These are phyloP conservation scores for Dermatemys mawii DNA, from an alignment of 2,113 vertebrate species.

Conservation along the genomic window DNA sequence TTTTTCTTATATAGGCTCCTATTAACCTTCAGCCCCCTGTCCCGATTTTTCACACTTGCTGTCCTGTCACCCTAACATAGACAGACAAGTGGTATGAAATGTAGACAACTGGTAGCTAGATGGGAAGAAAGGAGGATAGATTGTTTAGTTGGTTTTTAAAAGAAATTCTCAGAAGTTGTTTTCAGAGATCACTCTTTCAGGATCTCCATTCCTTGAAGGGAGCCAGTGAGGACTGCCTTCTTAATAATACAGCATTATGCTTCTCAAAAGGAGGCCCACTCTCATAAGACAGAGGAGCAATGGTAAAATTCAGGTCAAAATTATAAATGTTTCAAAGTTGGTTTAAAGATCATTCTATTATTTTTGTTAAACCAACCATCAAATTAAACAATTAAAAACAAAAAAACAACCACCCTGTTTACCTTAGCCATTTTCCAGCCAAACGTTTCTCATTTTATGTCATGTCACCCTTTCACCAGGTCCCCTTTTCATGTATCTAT, in stretches of 20 bases:
- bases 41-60: too few species aligned
- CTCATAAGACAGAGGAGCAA: background rate
- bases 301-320: background rate
- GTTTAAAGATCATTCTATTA: background rate
- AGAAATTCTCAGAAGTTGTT: background rate
- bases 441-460: accelerated
- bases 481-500: background rate
- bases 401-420: background rate
- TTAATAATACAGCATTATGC: background rate
- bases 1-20: too few species aligned
- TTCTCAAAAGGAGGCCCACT: background rate
- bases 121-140: background rate
- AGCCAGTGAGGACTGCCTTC: background rate
- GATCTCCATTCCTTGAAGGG: background rate
- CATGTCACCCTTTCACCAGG: background rate
- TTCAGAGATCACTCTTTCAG: background rate
- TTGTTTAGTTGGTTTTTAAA: background rate
- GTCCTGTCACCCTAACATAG: too few species aligned
- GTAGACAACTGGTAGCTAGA: background rate
- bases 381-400: background rate
- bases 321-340: background rate
- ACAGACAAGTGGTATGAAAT: background rate
- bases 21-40: too few species aligned
- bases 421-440: background rate
- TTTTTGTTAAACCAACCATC: background rate